Conservation (phyloP, 2,797 vertebrate genomes). For the Lutjanus argentimaculatus region DNA sequence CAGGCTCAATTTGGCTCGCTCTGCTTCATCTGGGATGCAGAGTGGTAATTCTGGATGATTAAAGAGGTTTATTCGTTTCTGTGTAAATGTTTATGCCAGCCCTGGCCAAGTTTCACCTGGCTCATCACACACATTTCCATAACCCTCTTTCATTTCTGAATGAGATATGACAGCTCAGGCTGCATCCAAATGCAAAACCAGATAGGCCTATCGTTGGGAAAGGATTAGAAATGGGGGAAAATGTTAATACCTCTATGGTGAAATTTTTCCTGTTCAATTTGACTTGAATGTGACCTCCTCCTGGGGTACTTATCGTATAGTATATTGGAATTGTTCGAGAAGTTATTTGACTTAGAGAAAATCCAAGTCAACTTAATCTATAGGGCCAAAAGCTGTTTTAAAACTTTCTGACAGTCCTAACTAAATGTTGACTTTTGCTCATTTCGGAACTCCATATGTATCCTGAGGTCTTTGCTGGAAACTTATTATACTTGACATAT, state of each 20-base stretch:
- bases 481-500: background rate
- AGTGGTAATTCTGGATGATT: slow-evolving; percentile 77
- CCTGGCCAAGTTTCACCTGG: slow-evolving; percentile 73
- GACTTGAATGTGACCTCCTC: slow-evolving; percentile 11
- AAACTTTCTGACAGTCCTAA: slow-evolving; percentile 15
- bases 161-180: slow-evolving; percentile 61
- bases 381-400: slow-evolving; percentile 4
- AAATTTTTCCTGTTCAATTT: slow-evolving; percentile 37
- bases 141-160: slow-evolving; percentile 73
- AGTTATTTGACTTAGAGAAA: slow-evolving; percentile 17
- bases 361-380: background rate
- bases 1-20: slow-evolving; percentile 64
- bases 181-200: slow-evolving; percentile 62
- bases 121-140: slow-evolving; percentile 70
- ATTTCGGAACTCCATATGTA: background rate
- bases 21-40: slow-evolving; percentile 64
- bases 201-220: slow-evolving; percentile 42
- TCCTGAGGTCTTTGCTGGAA: background rate
- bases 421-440: slow-evolving; percentile 8
- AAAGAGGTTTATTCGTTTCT: slow-evolving; percentile 76
- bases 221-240: slow-evolving; percentile 57
- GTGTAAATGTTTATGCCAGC: slow-evolving; percentile 75
- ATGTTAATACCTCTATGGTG: slow-evolving; percentile 39
- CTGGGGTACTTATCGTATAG: slow-evolving; percentile 4
- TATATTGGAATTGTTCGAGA: slow-evolving; percentile 10